Percentiles rank a stretch among this genome's conserved stretches.
Conservation (phyloP, 2,797 vertebrate genomes). For the Gambelia wislizenii region DNA sequence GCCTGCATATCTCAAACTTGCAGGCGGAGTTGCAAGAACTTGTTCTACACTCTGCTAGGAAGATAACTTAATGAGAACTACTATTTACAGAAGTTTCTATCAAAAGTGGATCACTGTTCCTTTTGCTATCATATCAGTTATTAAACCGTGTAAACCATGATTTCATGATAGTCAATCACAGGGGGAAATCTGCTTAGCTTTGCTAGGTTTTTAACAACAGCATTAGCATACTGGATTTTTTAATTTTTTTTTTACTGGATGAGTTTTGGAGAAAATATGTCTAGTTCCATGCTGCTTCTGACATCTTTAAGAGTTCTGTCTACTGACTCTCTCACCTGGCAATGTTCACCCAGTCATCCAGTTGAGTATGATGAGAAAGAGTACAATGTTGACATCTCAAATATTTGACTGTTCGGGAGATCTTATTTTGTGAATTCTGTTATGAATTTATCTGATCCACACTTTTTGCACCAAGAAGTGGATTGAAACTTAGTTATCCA, state of each 20-base stretch:
- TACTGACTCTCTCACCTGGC: background rate
- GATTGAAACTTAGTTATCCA: background rate
- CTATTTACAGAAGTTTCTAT: constrained; percentile 34
- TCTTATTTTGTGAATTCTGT: background rate
- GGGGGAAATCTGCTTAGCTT: background rate
- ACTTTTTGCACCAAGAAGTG: background rate
- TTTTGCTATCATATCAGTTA: background rate
- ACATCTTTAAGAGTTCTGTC: no score
- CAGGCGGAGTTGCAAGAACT: background rate
- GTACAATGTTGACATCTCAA: no score
- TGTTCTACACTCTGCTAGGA: constrained; percentile 6
- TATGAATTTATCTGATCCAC: background rate
- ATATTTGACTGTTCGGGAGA: background rate
- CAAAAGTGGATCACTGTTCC: background rate
- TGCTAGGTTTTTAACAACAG: background rate
- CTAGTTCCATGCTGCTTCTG: background rate
- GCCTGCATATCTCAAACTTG: constrained; percentile 15
- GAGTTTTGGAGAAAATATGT: background rate
- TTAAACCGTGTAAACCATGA: no score
- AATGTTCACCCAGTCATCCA: background rate
- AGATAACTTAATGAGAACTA: background rate
- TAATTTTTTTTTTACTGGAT: no score
- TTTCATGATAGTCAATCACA: background rate
- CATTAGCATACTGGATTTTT: background rate
- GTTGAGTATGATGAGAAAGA: background rate